Evolutionary conservation across 2,888 invertebrate species (phyloP).

Genomic region (Calliscelio sp.): DNA sequence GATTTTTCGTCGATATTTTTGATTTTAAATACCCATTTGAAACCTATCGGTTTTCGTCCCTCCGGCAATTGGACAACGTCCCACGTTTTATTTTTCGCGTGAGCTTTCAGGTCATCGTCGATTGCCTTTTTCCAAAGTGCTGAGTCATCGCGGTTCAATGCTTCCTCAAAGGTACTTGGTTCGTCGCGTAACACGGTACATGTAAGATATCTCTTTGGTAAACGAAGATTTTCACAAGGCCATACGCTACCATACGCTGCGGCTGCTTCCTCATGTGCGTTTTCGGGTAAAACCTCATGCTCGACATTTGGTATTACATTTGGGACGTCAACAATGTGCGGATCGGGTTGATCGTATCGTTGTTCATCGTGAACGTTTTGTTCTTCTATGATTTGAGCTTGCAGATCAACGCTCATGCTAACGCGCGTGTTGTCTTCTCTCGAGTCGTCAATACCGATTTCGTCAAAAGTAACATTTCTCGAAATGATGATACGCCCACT

Average conservation of each 20-base stretch:
- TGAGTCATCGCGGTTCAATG: constrained; percentile 37
- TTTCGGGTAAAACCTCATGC: neutral
- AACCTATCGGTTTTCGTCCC: constrained; percentile 30
- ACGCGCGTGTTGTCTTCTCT: neutral
- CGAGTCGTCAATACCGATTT: constrained; percentile 9
- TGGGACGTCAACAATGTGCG: neutral
- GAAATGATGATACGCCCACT: constrained; percentile 40
- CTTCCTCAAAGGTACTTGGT: constrained; percentile 50
- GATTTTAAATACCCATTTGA: constrained; percentile 50
- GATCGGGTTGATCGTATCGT: neutral
- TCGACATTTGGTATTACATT: neutral
- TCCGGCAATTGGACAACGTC: constrained; percentile 13
- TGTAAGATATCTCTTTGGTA: constrained; percentile 24
- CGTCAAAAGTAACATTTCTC: constrained; percentile 60
- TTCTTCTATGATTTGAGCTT: neutral
- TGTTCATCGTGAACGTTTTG: neutral
- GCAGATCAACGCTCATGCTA: neutral
- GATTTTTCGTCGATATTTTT: constrained; percentile 26
- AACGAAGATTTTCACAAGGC: neutral
- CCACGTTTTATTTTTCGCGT: constrained; percentile 65
- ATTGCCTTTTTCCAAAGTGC: constrained; percentile 56
- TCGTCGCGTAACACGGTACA: constrained; percentile 4
- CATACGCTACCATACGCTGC: neutral
- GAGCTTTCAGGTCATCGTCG: constrained; percentile 64
- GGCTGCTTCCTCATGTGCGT: constrained; percentile 1